Conservation (phyloP, 2,888 invertebrate genomes). For the Piscicola geometra region DNA sequence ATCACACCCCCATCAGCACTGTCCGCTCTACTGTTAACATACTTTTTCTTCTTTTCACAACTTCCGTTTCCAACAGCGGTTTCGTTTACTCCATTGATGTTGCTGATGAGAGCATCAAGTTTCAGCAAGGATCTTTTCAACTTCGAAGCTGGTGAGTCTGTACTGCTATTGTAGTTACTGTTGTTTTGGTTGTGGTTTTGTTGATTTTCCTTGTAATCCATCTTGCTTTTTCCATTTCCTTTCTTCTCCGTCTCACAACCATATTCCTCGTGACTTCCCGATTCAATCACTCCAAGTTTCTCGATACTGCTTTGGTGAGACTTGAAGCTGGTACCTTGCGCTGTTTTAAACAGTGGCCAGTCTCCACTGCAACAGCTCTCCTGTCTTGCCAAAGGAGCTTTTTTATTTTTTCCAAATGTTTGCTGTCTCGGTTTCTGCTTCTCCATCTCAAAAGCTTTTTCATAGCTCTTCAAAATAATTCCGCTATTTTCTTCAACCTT, state of each 20-base stretch:
- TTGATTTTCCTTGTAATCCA: not conserved
- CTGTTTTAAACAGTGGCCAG: too few relatives aligned
- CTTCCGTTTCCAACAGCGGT: not conserved
- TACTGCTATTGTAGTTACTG: not conserved
- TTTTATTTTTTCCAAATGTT: not conserved
- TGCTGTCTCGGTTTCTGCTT: not conserved
- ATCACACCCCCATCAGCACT: too few relatives aligned
- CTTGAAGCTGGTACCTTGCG: too few relatives aligned
- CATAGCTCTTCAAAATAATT: not conserved
- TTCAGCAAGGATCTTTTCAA: not conserved
- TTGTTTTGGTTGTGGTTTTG: not conserved
- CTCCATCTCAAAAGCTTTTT: not conserved
- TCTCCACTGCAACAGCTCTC: constrained; percentile 6
- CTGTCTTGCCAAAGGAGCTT: not conserved
- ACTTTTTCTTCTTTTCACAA: too few relatives aligned
- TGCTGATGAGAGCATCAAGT: not conserved
- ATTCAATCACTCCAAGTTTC: not conserved
- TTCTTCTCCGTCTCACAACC: not conserved
- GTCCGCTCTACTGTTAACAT: too few relatives aligned
- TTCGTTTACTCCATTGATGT: not conserved
- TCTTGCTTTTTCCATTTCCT: not conserved
- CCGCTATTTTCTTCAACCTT: not conserved
- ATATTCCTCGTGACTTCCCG: not conserved
- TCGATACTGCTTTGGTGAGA: too few relatives aligned
- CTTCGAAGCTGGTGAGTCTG: not conserved